phyloP scores from a whole-genome alignment of 92 coral and sea anemone species.

The Zoanthus gigantus region DNA sequence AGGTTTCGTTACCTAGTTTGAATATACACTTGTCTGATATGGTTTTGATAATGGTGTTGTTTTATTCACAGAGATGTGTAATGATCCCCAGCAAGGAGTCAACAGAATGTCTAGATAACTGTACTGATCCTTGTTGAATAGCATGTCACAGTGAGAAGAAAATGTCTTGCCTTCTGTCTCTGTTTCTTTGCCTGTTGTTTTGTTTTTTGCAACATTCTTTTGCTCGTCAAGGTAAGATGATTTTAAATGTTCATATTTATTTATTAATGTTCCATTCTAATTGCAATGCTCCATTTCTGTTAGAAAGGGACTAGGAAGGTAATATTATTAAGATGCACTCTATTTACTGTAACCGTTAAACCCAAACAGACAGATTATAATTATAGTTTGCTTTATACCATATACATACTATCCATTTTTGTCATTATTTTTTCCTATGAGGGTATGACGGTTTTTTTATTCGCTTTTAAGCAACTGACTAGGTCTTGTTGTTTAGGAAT shows the following conservation, averaged over 20 bases:
- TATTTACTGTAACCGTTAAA: no score
- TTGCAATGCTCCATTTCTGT: background rate
- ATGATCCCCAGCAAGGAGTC: background rate
- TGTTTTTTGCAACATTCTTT: background rate
- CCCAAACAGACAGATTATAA: no score
- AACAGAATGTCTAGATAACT: constrained; percentile 17
- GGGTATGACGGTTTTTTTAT: no score
- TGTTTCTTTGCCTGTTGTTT: constrained; percentile 14
- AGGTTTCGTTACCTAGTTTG: background rate
- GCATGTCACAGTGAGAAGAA: background rate
- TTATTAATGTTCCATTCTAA: background rate
- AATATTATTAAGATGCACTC: no score
- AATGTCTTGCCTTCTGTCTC: constrained; percentile 18
- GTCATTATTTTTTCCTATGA: no score
- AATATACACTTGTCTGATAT: background rate
- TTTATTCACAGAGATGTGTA: background rate
- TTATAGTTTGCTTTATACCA: no score
- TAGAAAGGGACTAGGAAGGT: background rate
- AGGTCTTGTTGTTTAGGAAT: no score
- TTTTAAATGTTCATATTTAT: background rate
- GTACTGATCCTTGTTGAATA: background rate
- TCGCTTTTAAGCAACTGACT: no score
- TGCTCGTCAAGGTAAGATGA: constrained; percentile 27
- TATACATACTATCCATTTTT: no score
- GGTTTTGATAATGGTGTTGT: background rate